Evolutionary conservation across 2,888 invertebrate species (phyloP), one percentile per base, ranked within the genome.

Genomic region (Furcula furcula): DNA sequence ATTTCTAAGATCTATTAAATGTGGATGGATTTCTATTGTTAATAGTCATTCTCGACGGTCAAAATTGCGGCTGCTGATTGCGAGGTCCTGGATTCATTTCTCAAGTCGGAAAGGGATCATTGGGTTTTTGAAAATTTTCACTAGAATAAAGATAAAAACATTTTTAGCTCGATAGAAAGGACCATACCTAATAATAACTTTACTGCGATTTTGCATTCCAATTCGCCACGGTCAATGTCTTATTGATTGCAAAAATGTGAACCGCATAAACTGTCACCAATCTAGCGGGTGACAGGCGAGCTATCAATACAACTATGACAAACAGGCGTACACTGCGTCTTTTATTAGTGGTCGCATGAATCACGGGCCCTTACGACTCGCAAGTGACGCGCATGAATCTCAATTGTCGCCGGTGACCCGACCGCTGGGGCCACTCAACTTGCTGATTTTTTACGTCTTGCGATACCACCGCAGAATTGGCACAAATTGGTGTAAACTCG

Each of bases 381-480:
- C 49, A 44, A 39, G 38, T 63, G 65, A 66, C 61, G 46, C 34
- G 43, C 63, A 76, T 76, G 74, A 75, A 72, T 73, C 75, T 75
- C 76, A 76, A 76, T 76, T 75, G 62, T 38, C 35, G 31, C 14
- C 31, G 29, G 21, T 25, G 39, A 22, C 29, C 52, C 34, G 29
- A 13, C 30, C 46, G 45, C 49, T 36, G 34, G 36, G 51, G 46
- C 29, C 56, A 46, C 43, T 55, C 52, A 54, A 57, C 56, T 47
- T 44, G 29, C n/a, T n/a, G 23, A 31, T 28, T 28, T 28, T 23
- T 18, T 28, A 18, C 28, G 18, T 28, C 16, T 12, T 18, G 18
- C 11, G 10, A 12, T 23, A 14, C 11, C 9, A 18, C 11, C 7
- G 18, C 7, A 14, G 14, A 26, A 26, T 26, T 26, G 26, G 5